A percentile compares a stretch with the other conserved stretches of the same genome.
These are phyloP conservation scores for Spheniscus mendiculus DNA, from an alignment of 2,113 vertebrate genomes.

Conservation along the genomic window DNA sequence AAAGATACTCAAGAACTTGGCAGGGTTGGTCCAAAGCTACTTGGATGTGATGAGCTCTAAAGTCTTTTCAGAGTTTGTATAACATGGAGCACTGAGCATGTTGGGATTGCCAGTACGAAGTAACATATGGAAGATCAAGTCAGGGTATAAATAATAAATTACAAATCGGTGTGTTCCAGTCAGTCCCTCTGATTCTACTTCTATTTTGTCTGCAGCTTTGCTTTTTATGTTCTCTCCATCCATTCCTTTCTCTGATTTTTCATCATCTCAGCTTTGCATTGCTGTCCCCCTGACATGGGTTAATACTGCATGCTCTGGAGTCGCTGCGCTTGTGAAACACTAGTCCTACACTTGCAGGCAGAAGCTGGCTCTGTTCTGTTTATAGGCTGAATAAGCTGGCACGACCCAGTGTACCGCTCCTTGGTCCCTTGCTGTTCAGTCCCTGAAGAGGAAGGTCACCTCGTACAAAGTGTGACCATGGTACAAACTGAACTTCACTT, in stretches of 20 bases:
- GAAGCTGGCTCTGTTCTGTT: background rate
- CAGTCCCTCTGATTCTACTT: slow-evolving; percentile 35
- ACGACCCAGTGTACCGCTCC: background rate
- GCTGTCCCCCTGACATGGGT: background rate
- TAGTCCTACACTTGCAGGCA: background rate
- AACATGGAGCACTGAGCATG: background rate
- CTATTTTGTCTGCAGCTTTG: slow-evolving; percentile 13
- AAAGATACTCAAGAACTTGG: background rate
- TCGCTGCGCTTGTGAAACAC: background rate
- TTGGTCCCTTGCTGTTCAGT: background rate
- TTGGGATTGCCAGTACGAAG: background rate
- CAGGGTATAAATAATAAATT: slow-evolving; percentile 60
- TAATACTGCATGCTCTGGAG: background rate
- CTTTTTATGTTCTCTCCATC: slow-evolving; percentile 10
- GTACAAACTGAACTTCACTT: background rate
- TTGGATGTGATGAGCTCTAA: background rate
- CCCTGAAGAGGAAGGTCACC: background rate
- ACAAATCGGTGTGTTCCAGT: slow-evolving; percentile 39
- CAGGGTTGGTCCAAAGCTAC: background rate
- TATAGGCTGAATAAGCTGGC: background rate
- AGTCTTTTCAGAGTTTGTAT: background rate
- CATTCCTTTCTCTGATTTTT: background rate
- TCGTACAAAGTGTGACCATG: background rate
- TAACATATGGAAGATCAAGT: slow-evolving; percentile 24
- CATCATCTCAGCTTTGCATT: background rate